A percentile compares a stretch with the other conserved stretches of the same genome.
Evolutionary conservation across 1,140 invertebrate species (phyloP).

Genomic region (Chelonus insularis): DNA sequence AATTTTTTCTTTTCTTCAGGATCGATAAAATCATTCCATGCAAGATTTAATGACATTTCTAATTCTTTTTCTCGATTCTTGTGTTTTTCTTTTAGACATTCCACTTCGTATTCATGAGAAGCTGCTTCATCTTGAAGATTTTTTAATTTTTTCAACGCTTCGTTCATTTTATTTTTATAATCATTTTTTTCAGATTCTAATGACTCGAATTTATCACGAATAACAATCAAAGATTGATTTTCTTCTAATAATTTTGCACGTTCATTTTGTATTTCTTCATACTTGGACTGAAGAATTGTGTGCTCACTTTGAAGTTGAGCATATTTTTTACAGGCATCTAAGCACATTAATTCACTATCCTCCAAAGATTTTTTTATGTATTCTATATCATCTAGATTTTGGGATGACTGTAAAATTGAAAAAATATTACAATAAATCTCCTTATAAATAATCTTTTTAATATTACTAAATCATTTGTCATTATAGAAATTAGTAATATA

Average conservation of each 20-base stretch:
- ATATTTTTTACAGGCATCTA: constrained; percentile 30
- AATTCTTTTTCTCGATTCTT: constrained; percentile 30
- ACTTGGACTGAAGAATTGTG: background rate
- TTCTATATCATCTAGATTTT: constrained; percentile 19
- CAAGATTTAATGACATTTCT: constrained; percentile 25
- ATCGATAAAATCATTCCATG: constrained; percentile 17
- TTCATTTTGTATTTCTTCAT: background rate
- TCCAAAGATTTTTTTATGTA: constrained; percentile 24
- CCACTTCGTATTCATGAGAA: constrained; percentile 21
- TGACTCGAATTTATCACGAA: constrained; percentile 8
- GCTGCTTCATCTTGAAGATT: constrained; percentile 23
- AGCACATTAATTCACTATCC: constrained; percentile 21
- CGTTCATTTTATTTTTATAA: constrained; percentile 23
- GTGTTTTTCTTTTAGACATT: constrained; percentile 22
- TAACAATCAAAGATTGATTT: constrained; percentile 5
- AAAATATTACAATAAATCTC: background rate
- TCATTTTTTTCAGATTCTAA: constrained; percentile 29
- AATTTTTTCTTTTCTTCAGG: background rate
- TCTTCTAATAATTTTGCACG: constrained; percentile 14
- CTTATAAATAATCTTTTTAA: too few relatives aligned
- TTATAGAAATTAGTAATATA: background rate
- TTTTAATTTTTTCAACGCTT: constrained; percentile 15
- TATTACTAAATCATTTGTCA: too few relatives aligned
- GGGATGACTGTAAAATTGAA: background rate
- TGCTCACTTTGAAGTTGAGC: constrained; percentile 28